These are phyloP conservation scores for Drosophila paranaensis DNA, from an alignment of 2,888 invertebrate species.

Conservation along the genomic window DNA sequence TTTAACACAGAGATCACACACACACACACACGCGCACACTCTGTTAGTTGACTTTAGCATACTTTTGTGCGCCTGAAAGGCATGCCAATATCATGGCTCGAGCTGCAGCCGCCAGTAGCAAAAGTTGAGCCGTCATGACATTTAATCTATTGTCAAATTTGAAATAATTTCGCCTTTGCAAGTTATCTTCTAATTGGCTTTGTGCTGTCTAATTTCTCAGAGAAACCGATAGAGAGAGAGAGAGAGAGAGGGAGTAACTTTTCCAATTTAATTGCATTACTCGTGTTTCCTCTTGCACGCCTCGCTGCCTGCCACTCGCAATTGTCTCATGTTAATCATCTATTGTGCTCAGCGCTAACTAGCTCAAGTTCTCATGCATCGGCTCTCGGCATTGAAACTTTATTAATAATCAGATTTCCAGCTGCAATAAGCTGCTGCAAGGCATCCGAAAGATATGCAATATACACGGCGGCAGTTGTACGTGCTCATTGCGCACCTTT, in stretches of 20 bases:
- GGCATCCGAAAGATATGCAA: slow-evolving; percentile 13
- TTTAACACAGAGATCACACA: slow-evolving; percentile 40
- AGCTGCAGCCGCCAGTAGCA: slow-evolving; percentile 16
- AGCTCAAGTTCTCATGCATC: slow-evolving; percentile 7
- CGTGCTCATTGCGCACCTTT: slow-evolving; percentile 42
- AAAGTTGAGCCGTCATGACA: slow-evolving; percentile 44
- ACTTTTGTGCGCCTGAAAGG: slow-evolving; percentile 37
- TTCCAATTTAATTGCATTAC: slow-evolving; percentile 53
- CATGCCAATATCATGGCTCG: slow-evolving; percentile 24
- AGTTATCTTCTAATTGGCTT: slow-evolving; percentile 55
- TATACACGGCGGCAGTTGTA: slow-evolving; percentile 33
- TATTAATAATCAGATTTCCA: slow-evolving; percentile 52
- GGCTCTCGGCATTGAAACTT: slow-evolving; percentile 32
- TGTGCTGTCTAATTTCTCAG: slow-evolving; percentile 42
- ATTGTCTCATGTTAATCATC: slow-evolving; percentile 58
- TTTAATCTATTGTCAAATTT: slow-evolving; percentile 55
- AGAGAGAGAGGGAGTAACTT: slow-evolving; percentile 1
- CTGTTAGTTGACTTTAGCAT: slow-evolving; percentile 54
- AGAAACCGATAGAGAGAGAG: neutral
- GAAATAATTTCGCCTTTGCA: slow-evolving; percentile 34
- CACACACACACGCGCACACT: slow-evolving; percentile 6
- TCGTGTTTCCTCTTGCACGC: slow-evolving; percentile 13
- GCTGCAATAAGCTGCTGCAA: slow-evolving; percentile 12
- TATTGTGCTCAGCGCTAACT: slow-evolving; percentile 29
- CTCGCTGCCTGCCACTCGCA: slow-evolving; percentile 20